Evolutionary conservation across 2,113 vertebrate genomes (phyloP).

Genomic region (Eidolon helvum): DNA sequence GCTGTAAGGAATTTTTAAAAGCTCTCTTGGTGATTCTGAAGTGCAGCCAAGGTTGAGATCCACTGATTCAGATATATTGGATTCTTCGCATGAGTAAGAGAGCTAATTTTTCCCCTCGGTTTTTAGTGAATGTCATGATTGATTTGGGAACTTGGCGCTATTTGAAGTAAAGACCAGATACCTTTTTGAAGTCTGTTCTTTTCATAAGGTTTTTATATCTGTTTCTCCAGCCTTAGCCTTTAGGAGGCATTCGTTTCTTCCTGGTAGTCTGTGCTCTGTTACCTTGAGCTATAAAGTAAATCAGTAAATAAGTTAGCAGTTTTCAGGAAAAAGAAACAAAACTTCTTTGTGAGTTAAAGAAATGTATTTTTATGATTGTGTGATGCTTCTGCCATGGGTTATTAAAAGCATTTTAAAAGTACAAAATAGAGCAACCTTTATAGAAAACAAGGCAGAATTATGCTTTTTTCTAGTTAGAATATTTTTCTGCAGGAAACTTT

Average conservation of each 20-base stretch:
- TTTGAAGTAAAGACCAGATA: neutral
- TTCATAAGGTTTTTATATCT: neutral
- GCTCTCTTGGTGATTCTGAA: constrained; percentile 47
- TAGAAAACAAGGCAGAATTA: neutral
- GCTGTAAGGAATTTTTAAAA: constrained; percentile 50
- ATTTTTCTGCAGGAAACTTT: neutral
- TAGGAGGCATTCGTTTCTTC: neutral
- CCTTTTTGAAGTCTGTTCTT: neutral
- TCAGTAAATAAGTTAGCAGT: neutral
- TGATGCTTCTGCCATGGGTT: neutral
- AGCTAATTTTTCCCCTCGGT: neutral
- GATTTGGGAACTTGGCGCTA: neutral
- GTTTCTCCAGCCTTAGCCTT: neutral
- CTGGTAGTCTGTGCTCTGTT: neutral
- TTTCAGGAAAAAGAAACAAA: neutral
- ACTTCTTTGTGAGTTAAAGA: neutral
- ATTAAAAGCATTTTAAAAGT: neutral
- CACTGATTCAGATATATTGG: constrained; percentile 26
- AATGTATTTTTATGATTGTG: neutral
- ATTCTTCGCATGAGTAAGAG: constrained; percentile 28
- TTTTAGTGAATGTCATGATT: neutral
- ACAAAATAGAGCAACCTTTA: neutral
- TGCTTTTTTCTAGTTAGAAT: neutral
- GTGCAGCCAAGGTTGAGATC: constrained; percentile 31
- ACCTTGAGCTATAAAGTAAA: neutral